A percentile compares a stretch with the other conserved stretches of the same genome.
phyloP scores from a whole-genome alignment of 2,888 invertebrate genomes.

The Bursaphelenchus okinawaensis region DNA sequence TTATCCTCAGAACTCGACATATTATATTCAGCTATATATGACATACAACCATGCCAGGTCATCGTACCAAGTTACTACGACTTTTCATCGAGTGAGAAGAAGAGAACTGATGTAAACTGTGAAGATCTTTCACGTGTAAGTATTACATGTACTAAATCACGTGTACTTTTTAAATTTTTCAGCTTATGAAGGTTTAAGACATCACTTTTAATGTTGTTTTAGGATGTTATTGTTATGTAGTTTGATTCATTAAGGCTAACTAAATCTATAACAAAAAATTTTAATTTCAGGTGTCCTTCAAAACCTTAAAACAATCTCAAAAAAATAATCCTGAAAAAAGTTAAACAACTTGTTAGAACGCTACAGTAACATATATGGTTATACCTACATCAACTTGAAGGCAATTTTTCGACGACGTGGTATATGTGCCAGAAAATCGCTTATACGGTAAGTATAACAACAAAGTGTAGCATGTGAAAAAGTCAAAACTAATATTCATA shows the following conservation, averaged over 20 bases:
- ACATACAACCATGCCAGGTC: conserved; percentile 22
- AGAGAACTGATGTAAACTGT: conserved; percentile 41
- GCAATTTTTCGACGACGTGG: neutral
- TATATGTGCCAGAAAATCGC: conserved; percentile 36
- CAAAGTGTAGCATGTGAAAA: too few relatives aligned
- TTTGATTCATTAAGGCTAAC: conserved; percentile 31
- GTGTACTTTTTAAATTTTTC: too few relatives aligned
- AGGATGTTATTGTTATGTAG: too few relatives aligned
- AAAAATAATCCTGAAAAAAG: conserved; percentile 29
- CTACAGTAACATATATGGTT: neutral
- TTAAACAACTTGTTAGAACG: conserved; percentile 33
- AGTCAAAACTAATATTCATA: too few relatives aligned
- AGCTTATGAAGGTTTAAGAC: too few relatives aligned
- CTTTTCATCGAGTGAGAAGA: conserved; percentile 41
- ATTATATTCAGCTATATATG: conserved; percentile 25
- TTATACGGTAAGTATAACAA: conserved; percentile 33
- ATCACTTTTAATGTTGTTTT: too few relatives aligned
- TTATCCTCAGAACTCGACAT: conserved; percentile 38
- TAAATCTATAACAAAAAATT: neutral
- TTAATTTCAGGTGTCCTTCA: neutral
- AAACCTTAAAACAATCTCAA: neutral
- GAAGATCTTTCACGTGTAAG: too few relatives aligned
- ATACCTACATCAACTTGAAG: neutral
- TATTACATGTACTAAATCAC: too few relatives aligned
- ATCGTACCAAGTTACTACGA: conserved; percentile 46